These are phyloP conservation scores for Gymnarchus niloticus DNA, from an alignment of 2,113 vertebrate genomes.

Conservation along the genomic window DNA sequence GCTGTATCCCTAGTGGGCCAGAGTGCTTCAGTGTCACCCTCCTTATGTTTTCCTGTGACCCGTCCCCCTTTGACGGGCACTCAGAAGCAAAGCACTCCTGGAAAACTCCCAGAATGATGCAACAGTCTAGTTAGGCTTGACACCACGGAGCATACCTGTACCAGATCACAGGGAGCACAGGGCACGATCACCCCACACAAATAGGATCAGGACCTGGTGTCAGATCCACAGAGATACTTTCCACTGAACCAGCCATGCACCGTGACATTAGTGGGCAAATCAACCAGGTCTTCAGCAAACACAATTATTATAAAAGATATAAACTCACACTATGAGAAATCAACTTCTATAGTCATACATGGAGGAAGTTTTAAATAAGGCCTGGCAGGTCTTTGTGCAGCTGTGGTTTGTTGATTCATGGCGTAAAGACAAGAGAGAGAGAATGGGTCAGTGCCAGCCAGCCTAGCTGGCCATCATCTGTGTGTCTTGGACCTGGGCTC, in stretches of 20 bases:
- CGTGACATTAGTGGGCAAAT: neutral
- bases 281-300: neutral
- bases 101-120: no score
- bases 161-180: no score
- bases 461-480: neutral
- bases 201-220: neutral
- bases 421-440: neutral
- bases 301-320: neutral
- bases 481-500: neutral
- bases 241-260: no score
- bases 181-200: no score
- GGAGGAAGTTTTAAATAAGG: neutral
- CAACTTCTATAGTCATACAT: neutral
- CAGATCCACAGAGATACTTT: neutral
- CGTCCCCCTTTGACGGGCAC: no score
- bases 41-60: no score
- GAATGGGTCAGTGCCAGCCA: neutral
- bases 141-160: no score
- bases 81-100: no score
- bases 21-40: no score
- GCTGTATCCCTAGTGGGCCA: neutral
- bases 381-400: neutral
- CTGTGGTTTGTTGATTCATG: neutral
- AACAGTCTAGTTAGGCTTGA: no score
- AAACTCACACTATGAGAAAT: neutral